Percentiles rank a stretch among this genome's conserved stretches.
These are phyloP conservation scores for Diplodus puntazzo DNA, from an alignment of 2,797 vertebrate species.

Conservation along the genomic window DNA sequence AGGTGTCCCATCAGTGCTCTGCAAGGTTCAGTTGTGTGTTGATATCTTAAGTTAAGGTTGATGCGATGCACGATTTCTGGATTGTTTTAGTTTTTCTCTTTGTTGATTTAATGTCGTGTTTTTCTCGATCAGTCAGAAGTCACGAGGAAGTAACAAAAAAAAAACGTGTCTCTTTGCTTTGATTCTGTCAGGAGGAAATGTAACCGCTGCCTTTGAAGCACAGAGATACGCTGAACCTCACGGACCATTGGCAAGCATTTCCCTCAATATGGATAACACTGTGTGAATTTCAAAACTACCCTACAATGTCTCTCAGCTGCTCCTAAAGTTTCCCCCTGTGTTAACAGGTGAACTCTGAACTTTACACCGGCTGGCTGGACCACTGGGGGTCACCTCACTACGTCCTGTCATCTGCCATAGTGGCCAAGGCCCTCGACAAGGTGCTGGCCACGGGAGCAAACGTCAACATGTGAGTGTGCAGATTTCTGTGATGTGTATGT, in stretches of 20 bases:
- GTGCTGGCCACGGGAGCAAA: conserved; percentile 90
- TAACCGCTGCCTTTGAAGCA: conserved; percentile 87
- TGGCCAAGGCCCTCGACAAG: conserved; percentile 86
- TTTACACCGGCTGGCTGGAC: conserved; percentile 97
- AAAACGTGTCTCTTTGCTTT: conserved; percentile 17
- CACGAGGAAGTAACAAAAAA: conserved; percentile 15
- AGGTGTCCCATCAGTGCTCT: too few relatives aligned
- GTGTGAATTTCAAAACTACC: neutral
- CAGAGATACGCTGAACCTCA: conserved; percentile 90
- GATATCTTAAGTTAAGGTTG: too few relatives aligned
- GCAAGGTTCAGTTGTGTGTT: too few relatives aligned
- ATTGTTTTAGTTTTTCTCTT: neutral
- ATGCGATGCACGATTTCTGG: too few relatives aligned
- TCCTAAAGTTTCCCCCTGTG: neutral
- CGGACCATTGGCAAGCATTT: conserved; percentile 90
- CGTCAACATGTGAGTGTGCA: conserved; percentile 91
- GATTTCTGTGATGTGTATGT: too few relatives aligned
- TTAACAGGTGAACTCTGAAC: conserved; percentile 95
- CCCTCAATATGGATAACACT: neutral
- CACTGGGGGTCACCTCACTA: conserved; percentile 92
- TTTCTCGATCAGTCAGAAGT: conserved; percentile 27
- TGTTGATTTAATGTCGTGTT: conserved; percentile 5
- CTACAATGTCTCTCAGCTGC: neutral
- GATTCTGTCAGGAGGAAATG: conserved; percentile 84
- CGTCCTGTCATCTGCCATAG: conserved; percentile 68